These are phyloP conservation scores for Isoperla grammatica DNA, from an alignment of 2,888 invertebrate species.

Conservation along the genomic window DNA sequence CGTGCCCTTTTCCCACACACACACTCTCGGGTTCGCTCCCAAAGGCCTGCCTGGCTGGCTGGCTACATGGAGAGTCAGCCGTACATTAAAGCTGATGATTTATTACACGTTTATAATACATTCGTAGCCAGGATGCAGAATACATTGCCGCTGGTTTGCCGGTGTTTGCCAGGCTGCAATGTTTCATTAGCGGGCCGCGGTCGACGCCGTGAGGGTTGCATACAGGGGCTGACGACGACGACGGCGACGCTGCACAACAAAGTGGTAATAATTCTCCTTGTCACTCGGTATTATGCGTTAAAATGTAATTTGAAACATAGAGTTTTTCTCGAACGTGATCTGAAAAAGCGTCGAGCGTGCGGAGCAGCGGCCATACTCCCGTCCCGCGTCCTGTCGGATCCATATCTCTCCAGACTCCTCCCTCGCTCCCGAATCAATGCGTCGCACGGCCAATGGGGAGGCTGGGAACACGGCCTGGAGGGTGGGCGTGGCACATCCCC, in stretches of 20 bases:
- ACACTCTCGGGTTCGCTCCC: no score
- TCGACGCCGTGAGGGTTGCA: no score
- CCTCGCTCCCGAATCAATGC: slow-evolving; percentile 21
- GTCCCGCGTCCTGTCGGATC: slow-evolving; percentile 16
- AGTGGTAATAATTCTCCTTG: slow-evolving; percentile 17
- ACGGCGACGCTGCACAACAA: slow-evolving; percentile 1
- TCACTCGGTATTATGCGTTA: slow-evolving; percentile 18
- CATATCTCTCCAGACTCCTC: slow-evolving; percentile 19
- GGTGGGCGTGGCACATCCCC: slow-evolving; percentile 19
- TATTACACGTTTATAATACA: no score
- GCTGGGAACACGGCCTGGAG: slow-evolving; percentile 2
- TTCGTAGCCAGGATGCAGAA: no score
- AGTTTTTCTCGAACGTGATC: slow-evolving; percentile 18
- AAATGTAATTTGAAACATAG: slow-evolving; percentile 20
- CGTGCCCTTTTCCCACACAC: no score
- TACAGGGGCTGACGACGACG: no score
- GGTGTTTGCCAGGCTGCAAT: no score
- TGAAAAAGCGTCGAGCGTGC: neutral
- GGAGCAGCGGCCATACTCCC: neutral
- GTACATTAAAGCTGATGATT: no score
- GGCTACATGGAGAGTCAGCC: no score
- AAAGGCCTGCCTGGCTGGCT: no score
- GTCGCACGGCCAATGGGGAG: slow-evolving; percentile 16
- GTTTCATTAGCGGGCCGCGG: no score
- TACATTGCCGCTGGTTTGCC: no score